A percentile compares a stretch with the other conserved stretches of the same genome.
phyloP scores from a whole-genome alignment of 2,113 vertebrate genomes.

The Epinephelus moara region DNA sequence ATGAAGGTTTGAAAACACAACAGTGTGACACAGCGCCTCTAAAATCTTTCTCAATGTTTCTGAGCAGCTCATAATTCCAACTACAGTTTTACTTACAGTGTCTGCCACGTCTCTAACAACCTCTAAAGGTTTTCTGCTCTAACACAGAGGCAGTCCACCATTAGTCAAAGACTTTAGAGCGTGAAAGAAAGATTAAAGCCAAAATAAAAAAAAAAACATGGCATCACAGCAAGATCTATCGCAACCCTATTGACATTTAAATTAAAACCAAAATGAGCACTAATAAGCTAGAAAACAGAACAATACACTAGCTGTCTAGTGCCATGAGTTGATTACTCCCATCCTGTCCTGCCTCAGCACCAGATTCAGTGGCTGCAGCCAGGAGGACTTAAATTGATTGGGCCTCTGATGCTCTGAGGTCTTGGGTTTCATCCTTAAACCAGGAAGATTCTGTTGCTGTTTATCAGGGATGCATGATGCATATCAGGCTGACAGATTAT shows the following conservation, averaged over 20 bases:
- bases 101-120: neutral
- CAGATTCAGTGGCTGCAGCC: neutral
- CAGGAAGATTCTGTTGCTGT: neutral
- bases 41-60: neutral
- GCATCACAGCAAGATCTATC: neutral
- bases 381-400: neutral
- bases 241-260: neutral
- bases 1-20: neutral
- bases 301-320: neutral
- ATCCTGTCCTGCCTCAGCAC: neutral
- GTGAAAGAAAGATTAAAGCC: neutral
- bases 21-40: neutral
- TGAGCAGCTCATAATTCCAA: neutral
- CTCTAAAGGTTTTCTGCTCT: neutral
- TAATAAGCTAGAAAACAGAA: neutral
- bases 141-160: neutral
- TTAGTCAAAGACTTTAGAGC: neutral
- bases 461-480: neutral
- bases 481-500: neutral
- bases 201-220: neutral
- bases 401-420: neutral
- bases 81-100: neutral
- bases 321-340: neutral
- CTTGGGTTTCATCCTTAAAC: neutral
- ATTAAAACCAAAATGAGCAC: neutral